Evolutionary conservation across 2,888 invertebrate species (phyloP), one percentile per base, ranked within the genome.

Genomic region (Parnassius orleans): DNA sequence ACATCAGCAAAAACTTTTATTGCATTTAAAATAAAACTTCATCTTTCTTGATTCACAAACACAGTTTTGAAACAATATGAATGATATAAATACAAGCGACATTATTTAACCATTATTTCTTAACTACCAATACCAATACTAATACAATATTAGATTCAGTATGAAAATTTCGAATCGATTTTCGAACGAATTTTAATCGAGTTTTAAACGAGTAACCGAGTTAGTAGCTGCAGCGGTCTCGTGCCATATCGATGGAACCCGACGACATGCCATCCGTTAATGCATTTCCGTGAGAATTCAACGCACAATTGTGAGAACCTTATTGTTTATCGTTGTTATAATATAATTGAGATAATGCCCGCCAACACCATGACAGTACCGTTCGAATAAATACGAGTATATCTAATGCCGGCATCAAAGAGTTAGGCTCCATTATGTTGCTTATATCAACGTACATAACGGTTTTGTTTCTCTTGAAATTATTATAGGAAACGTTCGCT

Each of bases 271-370:
- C 61, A 60, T 63, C 64, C 65, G 65, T 66, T 67, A 67, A 71
- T 70, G 70, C 69, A 69, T 65, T 70, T 70, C 72, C 71, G 67
- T 71, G 70, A 65, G 68, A 72, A 66, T 64, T 53, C 57, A 57
- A 53, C 50, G 66, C 60, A 72, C 70, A 71, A 71, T 70, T 66
- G 70, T 70, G 69, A 64, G 68, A 70, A 72, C 61, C 65, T 43
- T 47, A 60, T 60, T 63, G 63, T 63, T 60, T 63, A 63, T 63
- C 56, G 42, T 60, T 59, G 33, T 60, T 52, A 56, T 63, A 60
- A 60, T 63, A 63, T 63, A 60, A 63, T 60, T 63, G 56, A 48
- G 63, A 63, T 63, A 63, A 63, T 52, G 55, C 10, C 9, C 56
- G 42, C 52, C 52, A 52, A 58, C 59, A 58, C 52, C 52, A 60